Evolutionary conservation across 2,113 vertebrate species (phyloP).

Genomic region (Campylomormyrus numenius): DNA sequence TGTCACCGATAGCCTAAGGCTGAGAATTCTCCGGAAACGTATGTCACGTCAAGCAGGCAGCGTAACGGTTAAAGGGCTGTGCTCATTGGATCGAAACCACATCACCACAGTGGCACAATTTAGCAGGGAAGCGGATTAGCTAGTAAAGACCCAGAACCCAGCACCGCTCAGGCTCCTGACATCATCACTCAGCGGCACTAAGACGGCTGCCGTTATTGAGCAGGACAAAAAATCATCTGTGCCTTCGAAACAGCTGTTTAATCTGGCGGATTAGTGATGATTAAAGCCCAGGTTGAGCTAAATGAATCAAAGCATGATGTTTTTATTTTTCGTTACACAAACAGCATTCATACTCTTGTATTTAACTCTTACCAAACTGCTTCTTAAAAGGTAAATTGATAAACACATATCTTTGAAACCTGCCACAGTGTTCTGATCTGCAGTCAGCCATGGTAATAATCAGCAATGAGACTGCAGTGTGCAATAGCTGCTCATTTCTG

Average conservation of each 20-base stretch:
- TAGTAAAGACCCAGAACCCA: background rate
- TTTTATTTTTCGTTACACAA: background rate
- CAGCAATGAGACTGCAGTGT: background rate
- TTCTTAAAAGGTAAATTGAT: background rate
- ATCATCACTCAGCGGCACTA: background rate
- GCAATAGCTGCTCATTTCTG: background rate
- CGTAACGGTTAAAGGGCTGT: background rate
- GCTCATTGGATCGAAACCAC: background rate
- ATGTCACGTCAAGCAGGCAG: background rate
- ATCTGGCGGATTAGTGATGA: background rate
- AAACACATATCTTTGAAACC: background rate
- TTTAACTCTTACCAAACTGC: background rate
- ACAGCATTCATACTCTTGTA: background rate
- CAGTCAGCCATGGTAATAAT: background rate
- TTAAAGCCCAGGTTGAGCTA: background rate
- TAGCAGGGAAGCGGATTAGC: background rate
- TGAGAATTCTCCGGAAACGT: background rate
- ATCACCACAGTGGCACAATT: background rate
- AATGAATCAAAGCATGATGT: background rate
- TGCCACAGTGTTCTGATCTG: background rate
- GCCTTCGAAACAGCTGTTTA: background rate
- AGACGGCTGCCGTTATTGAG: background rate
- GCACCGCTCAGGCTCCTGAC: background rate
- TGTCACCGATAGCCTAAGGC: background rate
- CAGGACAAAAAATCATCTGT: background rate